Percentiles rank a stretch among this genome's conserved stretches.
Evolutionary conservation across 1,140 invertebrate genomes (phyloP).

Genomic region (Leptinotarsa defecta): DNA sequence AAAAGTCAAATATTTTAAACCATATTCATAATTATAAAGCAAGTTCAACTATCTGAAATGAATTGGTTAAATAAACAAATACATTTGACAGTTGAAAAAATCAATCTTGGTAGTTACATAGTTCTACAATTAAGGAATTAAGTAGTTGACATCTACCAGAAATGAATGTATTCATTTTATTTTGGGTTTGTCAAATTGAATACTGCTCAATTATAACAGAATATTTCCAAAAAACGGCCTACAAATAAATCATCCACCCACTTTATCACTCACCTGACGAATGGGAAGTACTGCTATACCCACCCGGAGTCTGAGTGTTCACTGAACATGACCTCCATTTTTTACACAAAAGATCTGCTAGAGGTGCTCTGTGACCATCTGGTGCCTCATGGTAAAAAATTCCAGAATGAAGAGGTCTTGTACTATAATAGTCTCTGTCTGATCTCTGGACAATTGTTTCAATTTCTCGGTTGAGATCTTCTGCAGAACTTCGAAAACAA

Average conservation of each 20-base stretch:
- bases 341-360: constrained; percentile 73
- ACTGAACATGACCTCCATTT: constrained; percentile 66
- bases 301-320: constrained; percentile 79
- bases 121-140: too few relatives aligned
- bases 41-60: too few relatives aligned
- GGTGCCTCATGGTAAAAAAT: constrained; percentile 62
- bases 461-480: constrained; percentile 84
- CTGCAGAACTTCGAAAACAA: constrained; percentile 81
- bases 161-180: too few relatives aligned
- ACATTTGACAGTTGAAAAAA: too few relatives aligned
- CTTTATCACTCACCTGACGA: constrained; percentile 61
- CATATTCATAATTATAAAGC: too few relatives aligned
- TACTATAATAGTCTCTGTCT: constrained; percentile 35
- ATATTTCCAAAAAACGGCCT: too few relatives aligned
- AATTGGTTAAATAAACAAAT: too few relatives aligned
- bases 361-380: constrained; percentile 81
- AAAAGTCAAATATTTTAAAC: too few relatives aligned
- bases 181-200: too few relatives aligned
- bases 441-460: constrained; percentile 60
- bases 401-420: constrained; percentile 40
- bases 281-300: constrained; percentile 56
- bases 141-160: too few relatives aligned
- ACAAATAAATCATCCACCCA: neutral
- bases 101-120: too few relatives aligned
- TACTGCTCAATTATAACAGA: too few relatives aligned